Base-by-base conservation (phyloP, 1,140 invertebrate species). In the Pachypsylla venusta region DNA sequence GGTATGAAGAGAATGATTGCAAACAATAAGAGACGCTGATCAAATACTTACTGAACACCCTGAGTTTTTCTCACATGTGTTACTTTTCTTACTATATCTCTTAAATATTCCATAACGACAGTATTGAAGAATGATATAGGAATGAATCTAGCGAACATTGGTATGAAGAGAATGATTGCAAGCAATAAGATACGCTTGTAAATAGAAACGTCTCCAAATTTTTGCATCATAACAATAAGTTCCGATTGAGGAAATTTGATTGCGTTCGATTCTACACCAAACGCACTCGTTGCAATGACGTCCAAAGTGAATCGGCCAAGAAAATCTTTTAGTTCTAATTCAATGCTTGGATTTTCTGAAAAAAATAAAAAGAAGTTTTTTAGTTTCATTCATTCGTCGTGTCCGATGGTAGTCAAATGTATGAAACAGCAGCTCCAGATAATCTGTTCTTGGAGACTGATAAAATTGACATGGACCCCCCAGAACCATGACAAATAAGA, bases 221-320 rank as follows among this genome's bases (percentile, higher is more conserved):
- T 53, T 16, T 63, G 53, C 10, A 63, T 63, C n/a, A 61, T 56
- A 42, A 53, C 42, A n/a, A 48, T 57, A 39, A 74, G 73, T 24
- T 68, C 64, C 12, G 71, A 71, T 0, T 67, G 54, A 1, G 63
- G 61, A 13, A 70, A 60, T 25, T 61, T 64, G 2, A 71, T 25
- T 14, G 70, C 69, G 60, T 74, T 64, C 0, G 66, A 62, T 53
- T 63, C 65, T 0, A 74, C 40, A 0, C 72, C 72, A 58, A 74
- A 75, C 0, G 72, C 71, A 24, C 67, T 66, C 0, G 67, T 71
- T 13, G 70, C 74, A 19, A 75, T 75, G 12, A 74, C 70, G 59
- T 76, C 74, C 59, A 71, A 71, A 0, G 73, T 70, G 30, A 70
- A 74, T 56, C 69, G 65, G 3, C 69, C 69, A 48, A 72, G 71